Percentiles rank a stretch among this genome's conserved stretches.
Conservation (phyloP, 1,140 invertebrate species). For the Idris sp. region DNA sequence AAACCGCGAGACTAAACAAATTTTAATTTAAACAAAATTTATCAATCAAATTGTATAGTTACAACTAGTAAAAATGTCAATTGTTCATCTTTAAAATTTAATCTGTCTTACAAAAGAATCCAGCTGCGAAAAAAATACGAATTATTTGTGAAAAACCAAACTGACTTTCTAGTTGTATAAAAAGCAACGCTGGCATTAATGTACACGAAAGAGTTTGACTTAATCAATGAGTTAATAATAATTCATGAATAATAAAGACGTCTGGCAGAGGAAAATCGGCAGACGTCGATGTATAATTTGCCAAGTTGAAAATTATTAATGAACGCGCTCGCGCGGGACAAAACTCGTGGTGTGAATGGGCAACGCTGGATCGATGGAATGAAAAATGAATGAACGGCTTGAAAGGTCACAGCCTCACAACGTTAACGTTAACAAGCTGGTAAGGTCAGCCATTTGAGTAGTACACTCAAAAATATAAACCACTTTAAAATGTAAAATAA, state of each 20-base stretch:
- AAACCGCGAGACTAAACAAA: constrained; percentile 58
- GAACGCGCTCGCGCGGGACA: constrained; percentile 5
- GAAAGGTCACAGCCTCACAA: constrained; percentile 27
- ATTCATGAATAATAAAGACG: constrained; percentile 17
- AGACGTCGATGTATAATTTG: constrained; percentile 29
- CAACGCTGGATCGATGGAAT: constrained; percentile 47
- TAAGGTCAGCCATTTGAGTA: constrained; percentile 7
- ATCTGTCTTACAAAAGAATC: too few relatives aligned
- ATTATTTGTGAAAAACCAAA: too few relatives aligned
- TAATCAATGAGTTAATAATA: too few relatives aligned
- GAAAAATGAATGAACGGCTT: constrained; percentile 53
- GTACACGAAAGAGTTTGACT: constrained; percentile 10
- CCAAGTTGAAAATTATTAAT: constrained; percentile 48
- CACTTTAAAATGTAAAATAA: too few relatives aligned
- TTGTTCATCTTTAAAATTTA: too few relatives aligned
- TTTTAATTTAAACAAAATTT: too few relatives aligned
- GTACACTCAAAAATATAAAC: too few relatives aligned
- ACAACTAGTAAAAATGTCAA: too few relatives aligned
- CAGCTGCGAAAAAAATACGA: too few relatives aligned
- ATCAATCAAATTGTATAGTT: too few relatives aligned
- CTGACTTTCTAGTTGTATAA: too few relatives aligned
- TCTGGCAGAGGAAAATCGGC: constrained; percentile 13
- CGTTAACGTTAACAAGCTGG: too few relatives aligned
- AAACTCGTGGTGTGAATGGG: constrained; percentile 42
- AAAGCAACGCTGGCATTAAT: constrained; percentile 4